Percentiles rank a stretch among this genome's conserved stretches.
phyloP scores from a whole-genome alignment of 2,797 vertebrate genomes.

The Halcyon leucocephala region DNA sequence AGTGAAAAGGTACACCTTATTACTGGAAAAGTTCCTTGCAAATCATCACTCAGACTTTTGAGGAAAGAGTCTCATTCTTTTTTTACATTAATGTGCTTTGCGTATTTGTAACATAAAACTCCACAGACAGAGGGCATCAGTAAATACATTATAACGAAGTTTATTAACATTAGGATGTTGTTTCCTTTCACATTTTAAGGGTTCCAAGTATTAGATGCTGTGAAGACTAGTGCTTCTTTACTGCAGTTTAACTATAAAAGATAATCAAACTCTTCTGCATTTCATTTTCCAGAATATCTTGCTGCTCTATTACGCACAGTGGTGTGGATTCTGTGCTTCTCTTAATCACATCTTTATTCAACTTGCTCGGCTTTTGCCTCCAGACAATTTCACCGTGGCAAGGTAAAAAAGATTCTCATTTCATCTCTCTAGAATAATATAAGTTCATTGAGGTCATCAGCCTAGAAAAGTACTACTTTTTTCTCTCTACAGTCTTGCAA shows the following conservation, averaged over 20 bases:
- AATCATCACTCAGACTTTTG: neutral
- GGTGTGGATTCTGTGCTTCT: conserved; percentile 86
- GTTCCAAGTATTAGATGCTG: neutral
- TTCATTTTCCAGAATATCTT: conserved; percentile 86
- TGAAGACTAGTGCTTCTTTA: neutral
- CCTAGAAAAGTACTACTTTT: neutral
- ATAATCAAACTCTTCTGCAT: neutral
- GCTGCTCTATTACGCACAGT: conserved; percentile 84
- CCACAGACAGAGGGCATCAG: neutral
- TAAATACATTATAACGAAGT: neutral
- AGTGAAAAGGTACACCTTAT: conserved; percentile 12
- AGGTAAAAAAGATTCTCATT: conserved; percentile 80
- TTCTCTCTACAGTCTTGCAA: neutral
- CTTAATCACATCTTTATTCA: conserved; percentile 87
- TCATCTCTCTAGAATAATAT: neutral
- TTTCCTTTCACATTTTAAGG: neutral
- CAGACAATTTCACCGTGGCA: conserved; percentile 86
- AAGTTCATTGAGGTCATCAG: neutral
- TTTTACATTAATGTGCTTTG: neutral
- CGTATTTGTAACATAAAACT: neutral
- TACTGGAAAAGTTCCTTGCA: neutral
- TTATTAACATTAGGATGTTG: neutral
- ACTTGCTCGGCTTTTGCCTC: conserved; percentile 88
- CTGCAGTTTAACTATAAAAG: neutral
- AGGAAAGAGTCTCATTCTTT: neutral